Evolutionary conservation across 2,113 vertebrate species (phyloP).

Genomic region (Microtus richardsoni): DNA sequence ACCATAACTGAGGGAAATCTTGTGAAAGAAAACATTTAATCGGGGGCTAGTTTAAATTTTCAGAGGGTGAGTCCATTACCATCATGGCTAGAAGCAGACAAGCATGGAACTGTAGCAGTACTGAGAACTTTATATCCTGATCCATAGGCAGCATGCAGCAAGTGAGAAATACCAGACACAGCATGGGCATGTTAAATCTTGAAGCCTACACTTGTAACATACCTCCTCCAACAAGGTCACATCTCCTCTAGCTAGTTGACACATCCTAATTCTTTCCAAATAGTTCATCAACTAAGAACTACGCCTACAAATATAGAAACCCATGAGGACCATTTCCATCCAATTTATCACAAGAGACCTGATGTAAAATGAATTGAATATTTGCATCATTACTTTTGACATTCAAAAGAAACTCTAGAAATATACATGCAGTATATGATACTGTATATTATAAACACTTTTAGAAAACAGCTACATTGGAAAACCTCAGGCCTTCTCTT

Average conservation of each 20-base stretch:
- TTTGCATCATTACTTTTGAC: not conserved
- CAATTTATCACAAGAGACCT: not conserved
- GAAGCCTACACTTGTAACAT: not conserved
- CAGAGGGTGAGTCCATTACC: not conserved
- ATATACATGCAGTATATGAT: not conserved
- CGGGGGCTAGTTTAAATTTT: not conserved
- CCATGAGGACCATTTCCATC: not conserved
- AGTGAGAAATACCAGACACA: not conserved
- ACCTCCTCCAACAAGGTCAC: not conserved
- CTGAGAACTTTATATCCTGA: not conserved
- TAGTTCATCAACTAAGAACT: not conserved
- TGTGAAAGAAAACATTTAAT: not conserved
- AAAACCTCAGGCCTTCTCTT: not conserved
- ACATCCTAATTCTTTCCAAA: not conserved
- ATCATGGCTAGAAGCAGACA: not conserved
- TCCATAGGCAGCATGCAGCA: not conserved
- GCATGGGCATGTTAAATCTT: not conserved
- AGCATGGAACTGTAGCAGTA: not conserved
- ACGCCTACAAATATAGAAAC: not conserved
- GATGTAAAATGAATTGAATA: not conserved
- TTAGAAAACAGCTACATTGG: not conserved
- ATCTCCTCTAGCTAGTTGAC: not conserved
- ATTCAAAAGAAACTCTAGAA: conserved; percentile 4
- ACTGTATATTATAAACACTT: not conserved
- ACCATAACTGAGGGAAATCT: not conserved